Evolutionary conservation across 2,888 invertebrate species (phyloP).

Genomic region (Tipula confusa): DNA sequence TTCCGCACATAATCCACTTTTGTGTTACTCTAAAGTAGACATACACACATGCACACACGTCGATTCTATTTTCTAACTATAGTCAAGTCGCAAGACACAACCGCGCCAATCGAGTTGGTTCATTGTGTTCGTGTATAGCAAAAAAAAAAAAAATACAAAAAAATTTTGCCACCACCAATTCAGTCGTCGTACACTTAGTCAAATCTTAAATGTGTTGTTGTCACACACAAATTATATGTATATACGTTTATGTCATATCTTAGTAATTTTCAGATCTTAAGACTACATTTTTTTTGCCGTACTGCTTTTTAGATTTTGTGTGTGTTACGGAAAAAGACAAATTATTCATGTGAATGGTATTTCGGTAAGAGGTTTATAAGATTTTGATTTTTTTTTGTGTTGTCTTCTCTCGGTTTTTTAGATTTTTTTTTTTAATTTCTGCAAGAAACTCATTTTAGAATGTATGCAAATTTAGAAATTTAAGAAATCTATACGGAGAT

Average conservation of each 20-base stretch:
- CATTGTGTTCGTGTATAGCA: neutral
- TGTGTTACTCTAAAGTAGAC: neutral
- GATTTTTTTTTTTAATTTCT: neutral
- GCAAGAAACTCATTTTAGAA: neutral
- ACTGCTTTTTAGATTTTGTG: neutral
- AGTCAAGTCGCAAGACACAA: neutral
- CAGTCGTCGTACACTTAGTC: neutral
- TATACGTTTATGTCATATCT: neutral
- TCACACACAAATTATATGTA: neutral
- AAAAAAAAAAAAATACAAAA: too few relatives aligned
- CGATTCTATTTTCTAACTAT: neutral
- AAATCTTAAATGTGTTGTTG: neutral
- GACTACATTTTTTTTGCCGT: neutral
- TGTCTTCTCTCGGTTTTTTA: neutral
- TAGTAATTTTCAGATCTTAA: neutral
- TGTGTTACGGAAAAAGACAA: neutral
- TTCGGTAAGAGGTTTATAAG: neutral
- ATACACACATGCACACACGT: too few relatives aligned
- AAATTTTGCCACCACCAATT: neutral
- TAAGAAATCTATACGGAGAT: neutral
- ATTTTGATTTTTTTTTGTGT: neutral
- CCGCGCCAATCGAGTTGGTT: neutral
- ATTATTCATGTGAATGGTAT: neutral
- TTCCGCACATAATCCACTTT: neutral
- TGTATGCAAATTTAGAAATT: constrained; percentile 25